phyloP scores from a whole-genome alignment of 2,888 invertebrate genomes.

The Macrophya annulata region DNA sequence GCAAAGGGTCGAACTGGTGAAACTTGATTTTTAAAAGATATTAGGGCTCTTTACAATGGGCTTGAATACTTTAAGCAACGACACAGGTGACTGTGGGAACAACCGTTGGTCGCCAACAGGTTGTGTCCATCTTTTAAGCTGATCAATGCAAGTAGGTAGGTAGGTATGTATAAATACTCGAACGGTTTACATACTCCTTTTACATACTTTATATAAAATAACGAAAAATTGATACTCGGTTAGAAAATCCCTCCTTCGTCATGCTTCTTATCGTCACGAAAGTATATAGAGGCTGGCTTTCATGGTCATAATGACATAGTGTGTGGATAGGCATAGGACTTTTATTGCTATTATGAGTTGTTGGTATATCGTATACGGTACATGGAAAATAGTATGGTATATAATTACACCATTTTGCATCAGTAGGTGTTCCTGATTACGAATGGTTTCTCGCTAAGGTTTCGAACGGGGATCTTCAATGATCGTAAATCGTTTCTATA shows the following conservation, averaged over 20 bases:
- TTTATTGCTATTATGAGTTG: neutral
- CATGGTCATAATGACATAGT: neutral
- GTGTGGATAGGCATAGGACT: neutral
- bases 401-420: constrained; percentile 46
- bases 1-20: constrained; percentile 44
- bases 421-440: constrained; percentile 46
- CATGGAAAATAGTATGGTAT: neutral
- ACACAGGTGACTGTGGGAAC: constrained; percentile 78
- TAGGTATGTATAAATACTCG: neutral
- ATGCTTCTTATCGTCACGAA: neutral
- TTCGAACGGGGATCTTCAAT: neutral
- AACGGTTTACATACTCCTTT: neutral
- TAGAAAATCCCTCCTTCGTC: neutral
- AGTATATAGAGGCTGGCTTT: neutral
- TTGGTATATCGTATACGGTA: neutral
- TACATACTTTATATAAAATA: too few relatives aligned
- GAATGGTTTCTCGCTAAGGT: constrained; percentile 23
- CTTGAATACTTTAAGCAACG: constrained; percentile 64
- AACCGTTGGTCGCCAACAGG: constrained; percentile 72
- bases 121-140: constrained; percentile 53
- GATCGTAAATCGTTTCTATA: constrained; percentile 31
- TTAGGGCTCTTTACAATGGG: constrained; percentile 53
- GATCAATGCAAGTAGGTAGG: neutral
- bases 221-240: too few relatives aligned
- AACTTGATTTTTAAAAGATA: constrained; percentile 53